Evolutionary conservation across 2,797 vertebrate species (phyloP).

Genomic region (Sebastiscus tertius): DNA sequence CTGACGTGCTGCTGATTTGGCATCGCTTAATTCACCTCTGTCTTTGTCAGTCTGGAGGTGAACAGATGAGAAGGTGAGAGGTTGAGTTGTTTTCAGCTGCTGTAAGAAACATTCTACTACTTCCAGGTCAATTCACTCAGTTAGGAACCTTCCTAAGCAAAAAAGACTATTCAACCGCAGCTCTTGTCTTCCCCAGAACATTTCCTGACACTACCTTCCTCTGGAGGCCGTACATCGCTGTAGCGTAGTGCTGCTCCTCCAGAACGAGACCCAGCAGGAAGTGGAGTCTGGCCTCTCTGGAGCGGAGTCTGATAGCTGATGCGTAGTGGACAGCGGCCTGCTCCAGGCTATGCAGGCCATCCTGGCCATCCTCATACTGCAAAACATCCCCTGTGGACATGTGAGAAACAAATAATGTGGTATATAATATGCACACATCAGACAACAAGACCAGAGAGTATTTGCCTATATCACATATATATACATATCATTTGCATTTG

Average conservation of each 20-base stretch:
- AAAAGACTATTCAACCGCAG: neutral
- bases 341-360: constrained; percentile 69
- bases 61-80: neutral
- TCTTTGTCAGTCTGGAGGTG: constrained; percentile 55
- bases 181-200: neutral
- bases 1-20: constrained; percentile 68
- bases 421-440: neutral
- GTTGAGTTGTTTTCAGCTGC: neutral
- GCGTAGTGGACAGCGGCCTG: constrained; percentile 70
- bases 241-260: constrained; percentile 74
- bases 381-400: constrained; percentile 56
- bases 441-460: neutral
- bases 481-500: constrained; percentile 2
- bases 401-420: neutral
- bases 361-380: constrained; percentile 50
- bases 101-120: neutral
- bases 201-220: constrained; percentile 57
- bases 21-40: constrained; percentile 55
- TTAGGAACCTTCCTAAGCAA: neutral
- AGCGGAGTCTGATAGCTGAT: constrained; percentile 71
- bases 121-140: neutral
- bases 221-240: constrained; percentile 72
- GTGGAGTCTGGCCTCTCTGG: constrained; percentile 72
- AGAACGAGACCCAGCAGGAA: constrained; percentile 73
- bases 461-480: constrained; percentile 2